Evolutionary conservation across 1,140 invertebrate species (phyloP).

Genomic region (Tribolium castaneum): DNA sequence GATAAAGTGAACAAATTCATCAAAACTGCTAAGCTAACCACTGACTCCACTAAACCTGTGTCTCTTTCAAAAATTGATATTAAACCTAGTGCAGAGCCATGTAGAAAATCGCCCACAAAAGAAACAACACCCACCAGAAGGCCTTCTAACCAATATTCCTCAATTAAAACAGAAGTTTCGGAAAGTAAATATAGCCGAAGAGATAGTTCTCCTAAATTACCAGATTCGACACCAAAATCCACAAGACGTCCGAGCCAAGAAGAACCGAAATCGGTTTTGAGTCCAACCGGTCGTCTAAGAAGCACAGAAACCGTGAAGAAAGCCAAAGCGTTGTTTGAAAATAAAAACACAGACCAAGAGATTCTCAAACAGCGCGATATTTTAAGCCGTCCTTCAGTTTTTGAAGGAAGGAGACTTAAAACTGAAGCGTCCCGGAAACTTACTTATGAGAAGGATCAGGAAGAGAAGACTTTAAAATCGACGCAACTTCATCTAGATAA

Average conservation of each 20-base stretch:
- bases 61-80: conserved; percentile 50
- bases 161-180: conserved; percentile 32
- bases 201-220: conserved; percentile 46
- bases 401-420: conserved; percentile 54
- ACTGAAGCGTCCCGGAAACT: neutral
- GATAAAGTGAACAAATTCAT: conserved; percentile 72
- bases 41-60: conserved; percentile 43
- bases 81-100: conserved; percentile 27
- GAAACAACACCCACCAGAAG: conserved; percentile 1
- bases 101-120: neutral
- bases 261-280: conserved; percentile 55
- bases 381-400: conserved; percentile 65
- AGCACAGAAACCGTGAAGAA: conserved; percentile 73
- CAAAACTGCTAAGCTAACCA: conserved; percentile 67
- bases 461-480: conserved; percentile 45
- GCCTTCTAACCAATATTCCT: neutral
- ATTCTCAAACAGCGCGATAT: conserved; percentile 64
- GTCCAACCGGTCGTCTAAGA: conserved; percentile 60
- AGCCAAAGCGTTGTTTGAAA: conserved; percentile 75
- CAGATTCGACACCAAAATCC: conserved; percentile 44
- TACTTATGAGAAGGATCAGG: conserved; percentile 25
- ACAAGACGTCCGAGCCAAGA: conserved; percentile 45
- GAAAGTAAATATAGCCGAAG: conserved; percentile 40
- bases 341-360: conserved; percentile 63
- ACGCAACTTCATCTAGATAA: conserved; percentile 44